Percentiles rank a stretch among this genome's conserved stretches.
Conservation (phyloP, 1,140 invertebrate species). For the Amphibalanus amphitrite region DNA sequence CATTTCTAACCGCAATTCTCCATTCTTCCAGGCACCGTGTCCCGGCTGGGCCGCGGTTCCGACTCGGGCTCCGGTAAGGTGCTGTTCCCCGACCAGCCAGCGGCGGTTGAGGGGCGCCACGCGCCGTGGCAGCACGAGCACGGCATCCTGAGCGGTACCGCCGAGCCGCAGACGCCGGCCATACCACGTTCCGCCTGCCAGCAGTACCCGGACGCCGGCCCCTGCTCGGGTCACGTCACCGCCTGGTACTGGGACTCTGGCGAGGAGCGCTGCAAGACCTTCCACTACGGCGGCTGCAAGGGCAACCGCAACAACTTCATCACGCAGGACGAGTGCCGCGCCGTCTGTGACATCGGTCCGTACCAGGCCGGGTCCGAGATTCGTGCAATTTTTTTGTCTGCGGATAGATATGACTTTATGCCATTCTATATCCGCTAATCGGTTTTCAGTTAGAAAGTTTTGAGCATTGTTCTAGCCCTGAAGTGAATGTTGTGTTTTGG, state of each 20-base stretch:
- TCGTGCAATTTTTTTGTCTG: too few relatives aligned
- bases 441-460: too few relatives aligned
- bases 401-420: too few relatives aligned
- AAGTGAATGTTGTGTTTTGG: too few relatives aligned
- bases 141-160: not conserved
- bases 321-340: constrained; percentile 43
- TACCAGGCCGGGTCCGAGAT: too few relatives aligned
- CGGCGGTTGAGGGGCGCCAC: not conserved
- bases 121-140: not conserved
- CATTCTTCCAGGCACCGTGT: too few relatives aligned
- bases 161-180: too few relatives aligned
- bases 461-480: too few relatives aligned
- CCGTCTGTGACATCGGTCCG: constrained; percentile 7
- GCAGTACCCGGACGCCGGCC: constrained; percentile 30
- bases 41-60: too few relatives aligned
- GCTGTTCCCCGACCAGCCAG: not conserved
- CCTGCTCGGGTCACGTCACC: constrained; percentile 42
- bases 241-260: constrained; percentile 70
- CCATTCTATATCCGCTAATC: too few relatives aligned
- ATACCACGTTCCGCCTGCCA: not conserved
- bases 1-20: too few relatives aligned
- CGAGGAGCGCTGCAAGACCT: constrained; percentile 47
- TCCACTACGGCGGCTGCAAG: constrained; percentile 62
- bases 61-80: constrained; percentile 10
- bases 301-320: constrained; percentile 64